Evolutionary conservation across 2,113 vertebrate species (phyloP).

Genomic region (Helogale parvula): DNA sequence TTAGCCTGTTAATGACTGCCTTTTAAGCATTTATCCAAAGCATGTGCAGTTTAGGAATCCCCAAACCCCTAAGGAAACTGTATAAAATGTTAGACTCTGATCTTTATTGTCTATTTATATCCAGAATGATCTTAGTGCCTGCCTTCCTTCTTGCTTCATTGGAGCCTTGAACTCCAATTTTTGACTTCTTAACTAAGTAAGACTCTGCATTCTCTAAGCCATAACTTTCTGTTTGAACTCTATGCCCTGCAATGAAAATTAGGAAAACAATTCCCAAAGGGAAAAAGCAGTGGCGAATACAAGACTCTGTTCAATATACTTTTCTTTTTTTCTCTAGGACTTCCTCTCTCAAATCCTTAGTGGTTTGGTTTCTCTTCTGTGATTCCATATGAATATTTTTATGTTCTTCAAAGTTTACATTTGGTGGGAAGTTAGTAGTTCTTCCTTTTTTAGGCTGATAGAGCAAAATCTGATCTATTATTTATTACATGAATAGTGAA

Average conservation of each 20-base stretch:
- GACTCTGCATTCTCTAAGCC: neutral
- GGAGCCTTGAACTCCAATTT: neutral
- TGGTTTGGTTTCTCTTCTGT: neutral
- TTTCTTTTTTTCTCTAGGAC: neutral
- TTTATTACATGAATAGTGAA: conserved; percentile 1
- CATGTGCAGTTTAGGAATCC: neutral
- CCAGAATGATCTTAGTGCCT: neutral
- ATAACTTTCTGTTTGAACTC: neutral
- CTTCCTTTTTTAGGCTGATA: neutral
- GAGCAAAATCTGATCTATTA: neutral
- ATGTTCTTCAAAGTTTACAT: neutral
- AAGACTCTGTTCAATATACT: neutral
- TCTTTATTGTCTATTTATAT: neutral
- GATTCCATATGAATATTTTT: neutral
- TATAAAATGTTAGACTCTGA: neutral
- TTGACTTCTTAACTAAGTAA: neutral
- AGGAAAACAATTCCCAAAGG: neutral
- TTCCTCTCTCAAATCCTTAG: neutral
- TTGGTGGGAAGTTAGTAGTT: neutral
- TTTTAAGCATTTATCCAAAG: neutral
- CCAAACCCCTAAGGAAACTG: neutral
- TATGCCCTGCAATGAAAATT: neutral
- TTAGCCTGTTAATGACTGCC: neutral
- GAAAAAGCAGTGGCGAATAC: neutral
- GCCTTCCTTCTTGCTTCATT: neutral